A percentile compares a stretch with the other conserved stretches of the same genome.
phyloP scores from a whole-genome alignment of 1,140 invertebrate genomes.

The Dendrolimus punctatus region DNA sequence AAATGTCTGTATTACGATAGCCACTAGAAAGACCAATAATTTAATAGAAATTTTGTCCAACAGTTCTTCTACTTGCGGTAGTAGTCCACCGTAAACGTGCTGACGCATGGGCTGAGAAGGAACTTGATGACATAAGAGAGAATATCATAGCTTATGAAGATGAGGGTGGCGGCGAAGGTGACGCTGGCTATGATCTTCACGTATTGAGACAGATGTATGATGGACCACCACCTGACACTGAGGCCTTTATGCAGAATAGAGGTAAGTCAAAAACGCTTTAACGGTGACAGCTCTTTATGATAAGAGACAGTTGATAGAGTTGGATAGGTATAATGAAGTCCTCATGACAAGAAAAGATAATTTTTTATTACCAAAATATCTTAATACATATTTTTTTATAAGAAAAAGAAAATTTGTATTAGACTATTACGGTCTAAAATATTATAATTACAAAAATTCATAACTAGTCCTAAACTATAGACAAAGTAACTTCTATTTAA shows the following conservation, averaged over 20 bases:
- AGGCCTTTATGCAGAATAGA: constrained; percentile 49
- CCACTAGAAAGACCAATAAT: too few species aligned
- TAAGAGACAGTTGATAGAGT: neutral
- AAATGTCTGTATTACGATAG: too few species aligned
- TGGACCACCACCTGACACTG: constrained; percentile 72
- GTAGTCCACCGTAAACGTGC: constrained; percentile 88
- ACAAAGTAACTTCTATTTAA: too few species aligned
- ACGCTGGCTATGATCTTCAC: constrained; percentile 94
- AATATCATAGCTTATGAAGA: constrained; percentile 98
- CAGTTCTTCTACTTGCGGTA: constrained; percentile 88
- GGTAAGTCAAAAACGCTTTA: constrained; percentile 31
- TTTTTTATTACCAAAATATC: too few species aligned
- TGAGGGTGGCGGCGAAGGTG: constrained; percentile 96
- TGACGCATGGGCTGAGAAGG: constrained; percentile 90
- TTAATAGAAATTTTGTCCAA: constrained; percentile 13
- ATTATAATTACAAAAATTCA: too few species aligned
- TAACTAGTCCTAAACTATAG: too few species aligned
- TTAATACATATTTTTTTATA: too few species aligned
- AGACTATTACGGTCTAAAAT: too few species aligned
- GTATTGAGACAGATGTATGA: constrained; percentile 84
- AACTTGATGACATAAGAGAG: constrained; percentile 95
- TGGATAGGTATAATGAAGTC: too few species aligned
- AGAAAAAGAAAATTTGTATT: too few species aligned
- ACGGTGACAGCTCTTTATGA: too few species aligned
- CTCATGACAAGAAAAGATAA: too few species aligned